Base-by-base conservation (phyloP, 2,797 vertebrate genomes). In the Coccyzus lansbergi region DNA sequence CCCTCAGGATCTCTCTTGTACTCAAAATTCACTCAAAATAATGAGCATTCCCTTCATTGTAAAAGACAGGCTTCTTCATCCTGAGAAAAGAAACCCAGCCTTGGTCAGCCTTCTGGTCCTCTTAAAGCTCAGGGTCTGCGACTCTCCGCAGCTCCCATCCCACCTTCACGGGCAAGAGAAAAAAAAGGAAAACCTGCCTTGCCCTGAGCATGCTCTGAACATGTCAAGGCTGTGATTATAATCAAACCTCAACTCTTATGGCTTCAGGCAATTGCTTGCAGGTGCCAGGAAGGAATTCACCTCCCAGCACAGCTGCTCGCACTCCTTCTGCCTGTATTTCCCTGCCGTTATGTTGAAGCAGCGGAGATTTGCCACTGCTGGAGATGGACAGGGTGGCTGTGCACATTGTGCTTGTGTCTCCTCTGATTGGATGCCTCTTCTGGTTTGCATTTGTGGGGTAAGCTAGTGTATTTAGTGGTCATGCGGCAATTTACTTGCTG, bases 261-360 rank as follows among this genome's bases (percentile, higher is more conserved):
- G 49, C 68, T 83, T 42, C 78, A 62, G 46, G 33, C 75, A 89
- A 82, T 24, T 16, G 15, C 55, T 26, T 19, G 36, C 87, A 82
- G 92, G 82, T 95, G 79, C 51, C 70, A 84, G 85, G 79, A 58
- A 79, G 79, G 67, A 60, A 28, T 82, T 44, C n/a, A 33, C 55
- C 81, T 75, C 36, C 59, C 65, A 36, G 4, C 58, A 26, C 79
- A 85, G 82, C 68, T 83, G 90, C 52, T 63, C 8, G 2, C 49
- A 1, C 46, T 62, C 7, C 0, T 58, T 14, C 25, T n/a, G 51
- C 49, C 49, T 4, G 5, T 1, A 0, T 56, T 46, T 59, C 4
- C 21, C 46, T 6, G 74, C 74, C 60, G 24, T 28, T n/a, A 5
- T 42, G 26, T 10, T 21, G 70, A 28, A 63, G 64, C 51, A 74